Evolutionary conservation across 2,888 invertebrate genomes (phyloP).

Genomic region (Thereva unica): DNA sequence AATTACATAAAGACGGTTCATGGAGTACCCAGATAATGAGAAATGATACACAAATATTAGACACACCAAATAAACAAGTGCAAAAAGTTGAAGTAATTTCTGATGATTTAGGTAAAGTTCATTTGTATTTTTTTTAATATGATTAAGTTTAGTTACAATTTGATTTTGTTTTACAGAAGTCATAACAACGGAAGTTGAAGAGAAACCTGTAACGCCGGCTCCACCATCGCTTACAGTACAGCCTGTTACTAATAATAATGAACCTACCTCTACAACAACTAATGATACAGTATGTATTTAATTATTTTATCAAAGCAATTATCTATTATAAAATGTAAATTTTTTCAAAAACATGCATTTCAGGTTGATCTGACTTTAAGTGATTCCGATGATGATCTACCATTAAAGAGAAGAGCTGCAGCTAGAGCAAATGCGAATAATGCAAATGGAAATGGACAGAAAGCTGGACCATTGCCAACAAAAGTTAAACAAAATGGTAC

Average conservation of each 20-base stretch:
- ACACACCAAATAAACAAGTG: constrained; percentile 59
- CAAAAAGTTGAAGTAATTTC: constrained; percentile 72
- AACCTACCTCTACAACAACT: constrained; percentile 57
- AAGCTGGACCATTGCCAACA: constrained; percentile 38
- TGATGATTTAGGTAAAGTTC: constrained; percentile 70
- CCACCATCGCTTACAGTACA: constrained; percentile 41
- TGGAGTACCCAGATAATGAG: constrained; percentile 77
- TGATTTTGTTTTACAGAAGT: constrained; percentile 48
- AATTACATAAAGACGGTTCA: constrained; percentile 80
- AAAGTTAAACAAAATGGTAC: constrained; percentile 52
- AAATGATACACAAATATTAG: constrained; percentile 63
- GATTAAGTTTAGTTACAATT: constrained; percentile 48
- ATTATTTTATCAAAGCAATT: not conserved
- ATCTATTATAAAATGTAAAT: not conserved
- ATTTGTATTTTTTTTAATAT: not conserved
- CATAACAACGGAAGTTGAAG: constrained; percentile 42
- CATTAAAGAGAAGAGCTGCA: constrained; percentile 65
- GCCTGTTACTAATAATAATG: constrained; percentile 49
- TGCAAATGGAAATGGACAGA: constrained; percentile 47
- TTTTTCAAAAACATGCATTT: constrained; percentile 14
- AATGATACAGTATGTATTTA: constrained; percentile 52
- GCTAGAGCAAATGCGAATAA: constrained; percentile 51
- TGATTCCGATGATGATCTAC: constrained; percentile 72
- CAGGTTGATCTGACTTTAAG: constrained; percentile 73
- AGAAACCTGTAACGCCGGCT: constrained; percentile 48